Percentiles rank a stretch among this genome's conserved stretches.
These are phyloP conservation scores for Drosophila trichaetosa DNA, from an alignment of 2,888 invertebrate species.

Conservation along the genomic window DNA sequence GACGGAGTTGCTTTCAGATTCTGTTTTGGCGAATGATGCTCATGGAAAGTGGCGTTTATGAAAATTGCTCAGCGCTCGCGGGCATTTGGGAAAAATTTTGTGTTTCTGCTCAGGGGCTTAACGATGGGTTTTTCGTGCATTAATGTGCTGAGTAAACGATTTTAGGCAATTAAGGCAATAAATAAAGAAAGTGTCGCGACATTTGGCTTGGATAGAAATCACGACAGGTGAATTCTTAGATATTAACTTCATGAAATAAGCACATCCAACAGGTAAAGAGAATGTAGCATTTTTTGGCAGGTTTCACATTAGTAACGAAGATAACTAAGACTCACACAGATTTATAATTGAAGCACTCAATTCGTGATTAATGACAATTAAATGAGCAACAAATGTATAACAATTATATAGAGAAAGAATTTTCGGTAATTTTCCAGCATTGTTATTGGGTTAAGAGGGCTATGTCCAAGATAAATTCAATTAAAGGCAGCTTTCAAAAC, in stretches of 20 bases:
- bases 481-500: constrained; percentile 69
- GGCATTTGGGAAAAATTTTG: constrained; percentile 30
- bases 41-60: constrained; percentile 69
- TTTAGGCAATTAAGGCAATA: constrained; percentile 49
- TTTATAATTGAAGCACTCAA: constrained; percentile 29
- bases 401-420: constrained; percentile 37
- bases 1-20: constrained; percentile 47
- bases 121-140: constrained; percentile 57
- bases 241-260: neutral
- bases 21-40: constrained; percentile 58
- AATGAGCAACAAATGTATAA: constrained; percentile 31
- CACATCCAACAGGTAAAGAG: neutral
- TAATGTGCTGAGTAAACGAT: constrained; percentile 34
- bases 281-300: neutral
- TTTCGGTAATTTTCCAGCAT: constrained; percentile 41
- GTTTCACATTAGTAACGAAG: constrained; percentile 17
- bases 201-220: constrained; percentile 18
- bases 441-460: constrained; percentile 31
- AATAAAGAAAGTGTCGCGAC: constrained; percentile 55
- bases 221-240: constrained; percentile 22
- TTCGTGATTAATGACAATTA: constrained; percentile 54
- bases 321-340: neutral
- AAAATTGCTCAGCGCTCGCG: constrained; percentile 56
- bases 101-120: constrained; percentile 8
- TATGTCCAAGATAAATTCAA: constrained; percentile 55